Base-by-base conservation (phyloP, 2,113 vertebrate genomes). In the Charadrius vociferus region DNA sequence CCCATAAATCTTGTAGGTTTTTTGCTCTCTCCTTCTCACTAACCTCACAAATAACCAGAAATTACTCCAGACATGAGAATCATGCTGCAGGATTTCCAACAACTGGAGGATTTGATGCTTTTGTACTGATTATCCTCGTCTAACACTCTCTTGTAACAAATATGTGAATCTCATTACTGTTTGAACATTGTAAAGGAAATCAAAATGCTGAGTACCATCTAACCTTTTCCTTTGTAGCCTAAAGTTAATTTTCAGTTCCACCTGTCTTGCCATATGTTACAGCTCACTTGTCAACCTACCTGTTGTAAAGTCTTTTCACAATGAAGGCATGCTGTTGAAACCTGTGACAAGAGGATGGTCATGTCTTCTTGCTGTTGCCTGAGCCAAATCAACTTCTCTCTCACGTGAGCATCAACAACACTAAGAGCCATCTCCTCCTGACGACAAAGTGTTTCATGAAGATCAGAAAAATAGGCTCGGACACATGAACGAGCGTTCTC, bases 401-500 rank as follows among this genome's bases (percentile, higher is more conserved):
- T 97, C 74, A 99, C 99, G 6, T 99, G 99, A 29, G 99, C 99
- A 79, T 99, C 99, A 95, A 99, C 99, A 93, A 99, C 99, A 82
- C 99, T 99, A 77, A 99, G 97, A 56, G 99, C 99, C 99, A 99
- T 99, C 98, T 99, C 99, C 98, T 99, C 99, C 97, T 99, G 99
- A 80, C 99, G 99, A 95, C 99, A 99, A 56, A 99, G 98, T 3
- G 99, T 99, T 98, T 99, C 99, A 45, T 99, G 99, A 52, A 99
- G 98, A 94, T 99, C 99, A 20, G 99, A 99, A 94, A 99, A 99
- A 98, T 99, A 99, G 45, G 99, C 99, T 68, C 99, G 98, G 67
- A 99, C 99, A 73, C 99, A 99, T 6, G 99, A 99, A n/a, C 99
- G 99, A 3, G 99, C 99, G 6, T 99, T 99, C 94, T 99, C 99